These are phyloP conservation scores for Leistus spinibarbis DNA, from an alignment of 2,888 invertebrate species.

Conservation along the genomic window DNA sequence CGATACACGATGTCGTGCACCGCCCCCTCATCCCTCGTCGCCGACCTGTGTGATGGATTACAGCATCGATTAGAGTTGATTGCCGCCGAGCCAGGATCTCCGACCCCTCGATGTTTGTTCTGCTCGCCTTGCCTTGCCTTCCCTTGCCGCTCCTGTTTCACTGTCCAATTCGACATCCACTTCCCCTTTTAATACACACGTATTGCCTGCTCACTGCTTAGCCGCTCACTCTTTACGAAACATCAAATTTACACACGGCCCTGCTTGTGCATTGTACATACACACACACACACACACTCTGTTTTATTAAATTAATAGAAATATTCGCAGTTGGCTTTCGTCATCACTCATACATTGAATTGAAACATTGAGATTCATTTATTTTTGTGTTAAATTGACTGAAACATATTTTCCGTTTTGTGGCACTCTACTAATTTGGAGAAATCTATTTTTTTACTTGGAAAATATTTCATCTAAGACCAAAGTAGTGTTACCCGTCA, in stretches of 20 bases:
- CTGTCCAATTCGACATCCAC: background rate
- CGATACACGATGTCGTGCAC: slow-evolving; percentile 12
- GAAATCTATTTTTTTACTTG: no score
- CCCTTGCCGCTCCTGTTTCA: background rate
- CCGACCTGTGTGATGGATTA: slow-evolving; percentile 56
- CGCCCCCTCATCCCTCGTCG: slow-evolving; percentile 37
- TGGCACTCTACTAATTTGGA: no score
- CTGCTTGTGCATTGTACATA: background rate
- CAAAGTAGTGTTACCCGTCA: no score
- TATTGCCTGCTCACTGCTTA: background rate
- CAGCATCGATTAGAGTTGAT: slow-evolving; percentile 58
- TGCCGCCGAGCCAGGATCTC: slow-evolving; percentile 46
- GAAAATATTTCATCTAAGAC: no score
- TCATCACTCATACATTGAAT: background rate
- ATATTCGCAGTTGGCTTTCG: background rate
- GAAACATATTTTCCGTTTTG: no score
- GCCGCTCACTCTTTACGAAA: no score
- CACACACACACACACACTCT: background rate
- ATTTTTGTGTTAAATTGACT: no score
- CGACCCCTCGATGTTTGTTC: slow-evolving; percentile 29
- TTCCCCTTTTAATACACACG: background rate
- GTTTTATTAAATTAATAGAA: background rate
- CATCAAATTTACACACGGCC: background rate
- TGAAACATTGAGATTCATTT: no score
- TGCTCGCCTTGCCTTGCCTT: slow-evolving; percentile 1